Conservation (phyloP, 2,888 invertebrate species). For the Drosophila pseudotakahashii region DNA sequence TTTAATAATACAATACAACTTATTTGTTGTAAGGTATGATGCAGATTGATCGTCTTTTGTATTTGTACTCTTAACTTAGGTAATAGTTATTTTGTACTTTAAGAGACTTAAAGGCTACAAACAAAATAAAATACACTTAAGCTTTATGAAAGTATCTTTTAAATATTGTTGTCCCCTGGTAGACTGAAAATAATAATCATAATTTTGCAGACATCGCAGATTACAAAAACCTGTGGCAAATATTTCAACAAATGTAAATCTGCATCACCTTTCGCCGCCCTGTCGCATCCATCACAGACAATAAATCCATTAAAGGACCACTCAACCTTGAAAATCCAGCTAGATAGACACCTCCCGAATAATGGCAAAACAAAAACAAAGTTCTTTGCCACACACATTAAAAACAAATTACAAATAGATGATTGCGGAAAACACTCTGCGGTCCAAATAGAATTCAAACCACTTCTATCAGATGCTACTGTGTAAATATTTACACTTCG, state of each 20-base stretch:
- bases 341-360: slow-evolving; percentile 10
- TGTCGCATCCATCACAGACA: neutral
- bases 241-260: neutral
- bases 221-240: no score
- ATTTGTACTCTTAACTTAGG: no score
- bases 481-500: slow-evolving; percentile 74
- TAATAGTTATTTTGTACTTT: no score
- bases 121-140: no score
- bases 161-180: no score
- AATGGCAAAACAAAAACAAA: slow-evolving; percentile 13
- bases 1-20: neutral
- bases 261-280: neutral
- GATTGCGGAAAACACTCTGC: slow-evolving; percentile 30
- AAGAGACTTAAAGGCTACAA: no score
- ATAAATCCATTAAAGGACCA: slow-evolving; percentile 5
- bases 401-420: slow-evolving; percentile 65
- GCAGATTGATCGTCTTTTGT: no score
- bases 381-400: slow-evolving; percentile 29
- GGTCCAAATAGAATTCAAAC: slow-evolving; percentile 48
- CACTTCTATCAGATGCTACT: slow-evolving; percentile 61
- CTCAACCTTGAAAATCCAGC: slow-evolving; percentile 12
- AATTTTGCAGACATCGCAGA: no score
- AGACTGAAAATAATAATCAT: no score
- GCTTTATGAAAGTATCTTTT: no score
- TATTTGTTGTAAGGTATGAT: no score